phyloP scores from a whole-genome alignment of 2,797 vertebrate genomes.

The Rhabdophis nuchalis region DNA sequence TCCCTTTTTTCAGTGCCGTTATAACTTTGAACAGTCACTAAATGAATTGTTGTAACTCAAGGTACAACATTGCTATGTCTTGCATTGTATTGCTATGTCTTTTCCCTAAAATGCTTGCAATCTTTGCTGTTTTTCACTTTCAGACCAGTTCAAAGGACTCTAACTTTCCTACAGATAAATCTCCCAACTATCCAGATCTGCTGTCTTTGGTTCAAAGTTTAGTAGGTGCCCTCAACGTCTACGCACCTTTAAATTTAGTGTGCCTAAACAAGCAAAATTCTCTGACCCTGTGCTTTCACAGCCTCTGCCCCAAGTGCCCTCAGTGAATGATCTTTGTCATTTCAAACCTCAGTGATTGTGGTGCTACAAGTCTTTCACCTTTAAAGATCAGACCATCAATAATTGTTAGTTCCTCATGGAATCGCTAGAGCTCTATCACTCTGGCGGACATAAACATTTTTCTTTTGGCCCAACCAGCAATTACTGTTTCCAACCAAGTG shows the following conservation, averaged over 20 bases:
- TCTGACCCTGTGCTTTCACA: constrained; percentile 12
- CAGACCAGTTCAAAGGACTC: background rate
- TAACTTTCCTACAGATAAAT: background rate
- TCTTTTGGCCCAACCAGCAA: constrained; percentile 25
- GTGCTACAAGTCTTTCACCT: background rate
- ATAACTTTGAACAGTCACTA: background rate
- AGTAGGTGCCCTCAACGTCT: background rate
- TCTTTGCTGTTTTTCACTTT: background rate
- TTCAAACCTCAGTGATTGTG: constrained; percentile 17
- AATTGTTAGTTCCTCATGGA: background rate
- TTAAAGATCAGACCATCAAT: constrained; percentile 7
- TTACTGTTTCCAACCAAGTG: constrained; percentile 17
- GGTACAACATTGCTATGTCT: too few relatives aligned
- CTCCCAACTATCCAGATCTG: background rate
- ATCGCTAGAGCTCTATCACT: background rate
- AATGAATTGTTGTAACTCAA: background rate
- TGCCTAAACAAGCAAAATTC: constrained; percentile 20
- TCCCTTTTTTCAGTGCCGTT: background rate
- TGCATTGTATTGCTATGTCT: background rate
- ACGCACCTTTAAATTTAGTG: background rate
- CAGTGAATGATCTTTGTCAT: constrained; percentile 24
- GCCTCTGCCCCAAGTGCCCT: constrained; percentile 14
- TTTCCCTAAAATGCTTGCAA: background rate
- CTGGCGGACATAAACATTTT: background rate
- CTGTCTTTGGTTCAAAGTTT: background rate